A percentile compares a stretch with the other conserved stretches of the same genome.
These are phyloP conservation scores for Pangasius mekongensis DNA, from an alignment of 2,797 vertebrate species.

Conservation along the genomic window DNA sequence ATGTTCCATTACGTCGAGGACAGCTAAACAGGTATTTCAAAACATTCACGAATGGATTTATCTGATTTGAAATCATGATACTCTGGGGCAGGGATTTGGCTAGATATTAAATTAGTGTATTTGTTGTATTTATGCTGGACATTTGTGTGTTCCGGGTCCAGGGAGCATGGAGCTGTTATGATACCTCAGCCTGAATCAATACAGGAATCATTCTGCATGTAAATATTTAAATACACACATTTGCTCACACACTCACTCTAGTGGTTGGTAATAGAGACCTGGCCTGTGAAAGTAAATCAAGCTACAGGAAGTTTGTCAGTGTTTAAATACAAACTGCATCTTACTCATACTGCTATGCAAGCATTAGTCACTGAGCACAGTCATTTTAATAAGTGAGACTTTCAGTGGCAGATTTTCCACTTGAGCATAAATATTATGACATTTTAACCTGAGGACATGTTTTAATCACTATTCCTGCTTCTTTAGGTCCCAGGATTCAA, in stretches of 20 bases:
- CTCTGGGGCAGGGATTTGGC: not conserved
- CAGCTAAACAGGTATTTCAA: not conserved
- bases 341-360: slow-evolving; percentile 3
- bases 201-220: not conserved
- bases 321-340: not conserved
- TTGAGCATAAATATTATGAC: not conserved
- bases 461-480: not conserved
- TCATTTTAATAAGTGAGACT: not conserved
- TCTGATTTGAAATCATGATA: not conserved
- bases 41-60: not conserved
- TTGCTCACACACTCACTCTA: not conserved
- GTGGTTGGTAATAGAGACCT: not conserved
- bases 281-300: not conserved
- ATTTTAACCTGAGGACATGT: not conserved
- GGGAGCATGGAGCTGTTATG: slow-evolving; percentile 54
- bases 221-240: slow-evolving; percentile 12
- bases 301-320: not conserved
- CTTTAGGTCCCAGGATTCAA: not conserved
- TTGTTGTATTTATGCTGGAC: not conserved
- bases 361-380: not conserved
- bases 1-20: not conserved
- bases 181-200: not conserved
- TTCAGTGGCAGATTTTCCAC: not conserved
- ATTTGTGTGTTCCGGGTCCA: slow-evolving; percentile 47
- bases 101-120: not conserved